Evolutionary conservation across 92 coral and sea anemone genomes (phyloP), one percentile per base, ranked within the genome.

Genomic region (Isaurus tuberculatus): DNA sequence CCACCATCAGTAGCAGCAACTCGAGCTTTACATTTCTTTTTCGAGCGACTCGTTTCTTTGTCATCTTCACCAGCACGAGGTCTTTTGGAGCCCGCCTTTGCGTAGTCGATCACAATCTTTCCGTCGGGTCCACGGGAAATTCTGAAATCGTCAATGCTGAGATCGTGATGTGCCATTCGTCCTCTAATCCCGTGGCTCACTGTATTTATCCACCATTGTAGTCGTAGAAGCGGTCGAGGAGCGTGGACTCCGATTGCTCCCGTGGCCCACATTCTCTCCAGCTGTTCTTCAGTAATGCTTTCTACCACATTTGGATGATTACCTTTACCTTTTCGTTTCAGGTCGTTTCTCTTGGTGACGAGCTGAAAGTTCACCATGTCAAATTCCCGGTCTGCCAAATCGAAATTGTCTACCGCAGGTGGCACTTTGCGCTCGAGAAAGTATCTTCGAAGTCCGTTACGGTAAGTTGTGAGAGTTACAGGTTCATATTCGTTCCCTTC

Each of bases 401-500:
- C 99, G 88, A 97, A 97, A 89, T 97, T 97, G 70, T 97, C 99
- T 16, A 95, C 91, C 13, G 98, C 99, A 26, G 99, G 99, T 44
- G 99, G 99, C 60, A 91, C 90, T 81, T 97, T 97, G 88, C 99
- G 81, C 84, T 97, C 99, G 77, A 97, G 93, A 74, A 97, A 97
- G 88, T 97, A 97, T 80, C 99, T 88, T 79, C 99, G 91, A 65
- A 97, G 95, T 51, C 99, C 99, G 79, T 97, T 97, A 64, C 99
- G 88, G 87, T 97, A 97, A 0, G 99, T 97, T 31, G 99, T 97
- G 36, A 97, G 93, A 22, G 99, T 97, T 5, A 97, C 99, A 4
- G 99, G 99, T 43, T 97, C 99, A 84, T 97, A 97, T 26, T 97
- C 99, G 91, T 97, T 97, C 46, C 99, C 99, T 72, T 97, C 99